Evolutionary conservation across 1,140 invertebrate species (phyloP), one percentile per base, ranked within the genome.

Genomic region (Papilio helenus): DNA sequence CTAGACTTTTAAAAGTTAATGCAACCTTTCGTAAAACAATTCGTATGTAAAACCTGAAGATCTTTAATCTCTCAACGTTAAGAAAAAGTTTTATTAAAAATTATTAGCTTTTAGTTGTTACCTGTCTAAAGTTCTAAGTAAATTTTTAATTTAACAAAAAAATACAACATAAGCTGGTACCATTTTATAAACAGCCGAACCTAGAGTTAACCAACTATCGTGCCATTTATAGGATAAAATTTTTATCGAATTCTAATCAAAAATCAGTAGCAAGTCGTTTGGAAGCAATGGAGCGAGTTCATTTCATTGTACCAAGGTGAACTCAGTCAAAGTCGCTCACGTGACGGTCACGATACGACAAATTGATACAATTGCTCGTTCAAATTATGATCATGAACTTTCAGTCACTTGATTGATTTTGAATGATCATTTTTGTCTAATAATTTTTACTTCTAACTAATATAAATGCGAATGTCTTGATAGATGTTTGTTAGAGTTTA

Each of bases 251-350:
- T 72, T n/a, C 8, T 5, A n/a, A 46, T 2, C 12, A 73, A 73
- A 74, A 76, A 74, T 81, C 79, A 79, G 76, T 79, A 80, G 61
- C 76, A 82, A 79, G 79, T 71, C 80, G n/a, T 77, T 77, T 77
- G n/a, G 51, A 58, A 29, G 39, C 58, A 82, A 80, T 80, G 46
- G 61, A 77, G 79, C 76, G 72, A 44, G 80, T 72, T 82, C 61
- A 65, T 42, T 61, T 65, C 12, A 85, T 84, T 73, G 80, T 73
- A 79, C 80, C 82, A 85, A 83, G 84, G 84, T 76, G 65, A 79
- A 68, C 74, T 42, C 79, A 79, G 77, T 9, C 42, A 9, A 7
- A 77, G 55, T 39, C 39, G 76, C 34, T 65, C 76, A 42, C 51
- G 55, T 74, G 72, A 74, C 44, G 72, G 44, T 23, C 39, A 10